Percentiles rank a stretch among this genome's conserved stretches.
Conservation (phyloP, 1,140 invertebrate species). For the Berghia stephanieae region DNA sequence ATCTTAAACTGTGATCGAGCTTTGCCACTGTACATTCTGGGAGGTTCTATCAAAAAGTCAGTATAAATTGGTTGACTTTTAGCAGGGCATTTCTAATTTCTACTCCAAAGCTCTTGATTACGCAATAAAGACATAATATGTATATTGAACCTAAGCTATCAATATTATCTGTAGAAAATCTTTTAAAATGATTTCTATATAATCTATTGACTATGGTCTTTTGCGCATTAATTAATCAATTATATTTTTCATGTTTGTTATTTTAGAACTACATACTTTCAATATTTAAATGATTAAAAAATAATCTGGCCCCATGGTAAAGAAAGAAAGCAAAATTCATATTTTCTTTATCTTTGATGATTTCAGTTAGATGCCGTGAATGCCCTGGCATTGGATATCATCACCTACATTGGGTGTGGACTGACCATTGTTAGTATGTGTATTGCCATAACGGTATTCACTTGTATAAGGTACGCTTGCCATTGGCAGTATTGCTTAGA, state of each 20-base stretch:
- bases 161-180: too few species aligned
- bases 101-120: too few species aligned
- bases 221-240: background rate
- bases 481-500: background rate
- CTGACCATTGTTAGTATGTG: slow-evolving; percentile 47
- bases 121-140: too few species aligned
- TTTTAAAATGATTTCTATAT: background rate
- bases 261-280: too few species aligned
- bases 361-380: slow-evolving; percentile 41
- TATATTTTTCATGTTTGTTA: background rate
- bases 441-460: slow-evolving; percentile 54
- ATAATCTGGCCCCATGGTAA: background rate
- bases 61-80: too few species aligned
- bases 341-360: background rate
- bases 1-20: too few species aligned
- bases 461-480: slow-evolving; percentile 48
- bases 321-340: too few species aligned
- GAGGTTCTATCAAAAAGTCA: too few species aligned
- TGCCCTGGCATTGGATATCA: slow-evolving; percentile 44
- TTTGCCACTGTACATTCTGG: too few species aligned
- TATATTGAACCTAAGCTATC: too few species aligned
- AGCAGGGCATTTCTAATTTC: too few species aligned
- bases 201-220: background rate
- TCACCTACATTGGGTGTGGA: slow-evolving; percentile 58
- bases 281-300: background rate